Evolutionary conservation across 2,888 invertebrate species (phyloP).

Genomic region (Actias luna): DNA sequence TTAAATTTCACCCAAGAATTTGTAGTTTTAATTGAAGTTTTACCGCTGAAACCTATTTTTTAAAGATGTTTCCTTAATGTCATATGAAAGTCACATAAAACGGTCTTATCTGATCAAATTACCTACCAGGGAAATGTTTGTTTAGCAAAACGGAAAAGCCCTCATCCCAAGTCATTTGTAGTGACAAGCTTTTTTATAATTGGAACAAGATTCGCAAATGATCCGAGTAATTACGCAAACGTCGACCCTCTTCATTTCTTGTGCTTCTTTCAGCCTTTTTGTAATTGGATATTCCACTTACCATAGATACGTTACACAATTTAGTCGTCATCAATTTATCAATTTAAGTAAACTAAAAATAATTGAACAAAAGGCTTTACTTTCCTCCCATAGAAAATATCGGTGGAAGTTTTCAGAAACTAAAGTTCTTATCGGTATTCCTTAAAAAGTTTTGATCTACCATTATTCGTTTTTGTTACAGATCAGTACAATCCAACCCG

Average conservation of each 20-base stretch:
- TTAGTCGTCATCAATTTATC: constrained; percentile 40
- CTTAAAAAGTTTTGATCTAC: constrained; percentile 4
- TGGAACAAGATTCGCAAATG: constrained; percentile 74
- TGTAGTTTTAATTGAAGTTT: background rate
- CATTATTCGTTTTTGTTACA: constrained; percentile 11
- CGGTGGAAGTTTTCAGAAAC: background rate
- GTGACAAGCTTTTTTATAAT: constrained; percentile 70
- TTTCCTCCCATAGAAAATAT: background rate
- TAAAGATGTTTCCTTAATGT: background rate
- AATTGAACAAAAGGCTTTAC: background rate
- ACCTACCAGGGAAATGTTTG: constrained; percentile 45
- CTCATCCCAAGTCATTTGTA: constrained; percentile 56
- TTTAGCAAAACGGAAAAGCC: constrained; percentile 44
- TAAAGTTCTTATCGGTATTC: background rate
- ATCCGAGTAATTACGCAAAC: constrained; percentile 78
- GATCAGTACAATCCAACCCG: constrained; percentile 5
- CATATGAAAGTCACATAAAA: constrained; percentile 29
- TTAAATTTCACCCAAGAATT: background rate
- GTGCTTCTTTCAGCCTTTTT: constrained; percentile 45
- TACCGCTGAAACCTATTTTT: background rate
- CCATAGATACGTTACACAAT: constrained; percentile 41
- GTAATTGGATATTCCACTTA: constrained; percentile 63
- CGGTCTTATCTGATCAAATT: background rate
- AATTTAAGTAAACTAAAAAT: background rate
- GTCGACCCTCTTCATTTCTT: constrained; percentile 79